These are phyloP conservation scores for Callorhinus ursinus DNA, from an alignment of 2,113 vertebrate species.

Conservation along the genomic window DNA sequence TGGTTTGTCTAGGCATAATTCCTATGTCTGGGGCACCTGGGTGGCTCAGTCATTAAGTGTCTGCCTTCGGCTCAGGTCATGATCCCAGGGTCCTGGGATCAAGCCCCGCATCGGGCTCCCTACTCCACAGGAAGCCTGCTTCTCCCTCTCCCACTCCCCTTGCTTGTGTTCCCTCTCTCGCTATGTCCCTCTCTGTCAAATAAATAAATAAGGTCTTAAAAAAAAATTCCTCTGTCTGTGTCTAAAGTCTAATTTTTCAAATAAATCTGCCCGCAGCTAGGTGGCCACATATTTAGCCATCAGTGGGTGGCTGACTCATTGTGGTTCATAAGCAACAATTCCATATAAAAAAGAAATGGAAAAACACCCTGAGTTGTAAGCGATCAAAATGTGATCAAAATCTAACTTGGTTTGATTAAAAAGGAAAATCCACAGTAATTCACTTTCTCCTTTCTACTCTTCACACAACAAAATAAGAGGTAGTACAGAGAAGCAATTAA, in stretches of 20 bases:
- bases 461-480: conserved; percentile 49
- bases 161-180: no score
- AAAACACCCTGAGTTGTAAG: conserved; percentile 62
- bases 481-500: conserved; percentile 64
- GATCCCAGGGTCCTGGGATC: no score
- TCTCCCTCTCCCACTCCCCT: no score
- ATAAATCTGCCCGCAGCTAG: conserved; percentile 39
- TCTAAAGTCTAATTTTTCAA: conserved; percentile 69
- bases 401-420: conserved; percentile 72
- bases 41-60: no score
- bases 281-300: conserved; percentile 18
- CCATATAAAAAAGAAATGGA: conserved; percentile 58
- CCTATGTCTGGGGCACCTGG: conserved; percentile 6
- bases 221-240: conserved; percentile 39
- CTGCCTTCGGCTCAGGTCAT: no score
- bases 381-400: conserved; percentile 66
- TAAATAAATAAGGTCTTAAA: no score
- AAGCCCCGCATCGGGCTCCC: no score
- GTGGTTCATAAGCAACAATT: neutral
- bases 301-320: conserved; percentile 36
- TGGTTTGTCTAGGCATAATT: conserved; percentile 4
- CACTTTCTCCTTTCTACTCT: conserved; percentile 44
- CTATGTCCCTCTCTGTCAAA: no score
- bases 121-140: no score
- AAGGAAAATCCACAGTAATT: conserved; percentile 66